Conservation (phyloP, 1,140 invertebrate species). For the Drosophila pandora region DNA sequence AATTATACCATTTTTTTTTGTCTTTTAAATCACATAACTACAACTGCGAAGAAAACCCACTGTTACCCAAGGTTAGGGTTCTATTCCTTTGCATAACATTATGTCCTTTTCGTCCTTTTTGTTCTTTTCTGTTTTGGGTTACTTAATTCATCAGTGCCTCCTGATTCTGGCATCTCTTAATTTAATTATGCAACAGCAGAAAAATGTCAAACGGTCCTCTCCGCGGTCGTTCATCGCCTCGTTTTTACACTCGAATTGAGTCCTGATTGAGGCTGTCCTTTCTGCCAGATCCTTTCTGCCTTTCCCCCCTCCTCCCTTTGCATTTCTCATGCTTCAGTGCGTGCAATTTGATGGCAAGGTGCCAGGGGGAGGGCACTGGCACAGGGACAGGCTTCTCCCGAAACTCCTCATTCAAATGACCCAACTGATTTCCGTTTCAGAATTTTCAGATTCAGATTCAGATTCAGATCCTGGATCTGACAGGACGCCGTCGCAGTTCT, state of each 20-base stretch:
- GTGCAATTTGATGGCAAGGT: conserved; percentile 59
- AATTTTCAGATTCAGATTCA: conserved; percentile 50
- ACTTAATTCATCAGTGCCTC: conserved; percentile 1
- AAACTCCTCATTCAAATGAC: conserved; percentile 70
- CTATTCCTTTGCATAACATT: neutral
- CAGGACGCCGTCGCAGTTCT: conserved; percentile 48
- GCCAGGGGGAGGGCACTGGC: neutral
- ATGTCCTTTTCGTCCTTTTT: neutral
- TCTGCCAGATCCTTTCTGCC: neutral
- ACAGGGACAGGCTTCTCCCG: neutral
- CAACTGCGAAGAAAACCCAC: no score
- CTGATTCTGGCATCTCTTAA: conserved; percentile 56
- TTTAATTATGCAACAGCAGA: conserved; percentile 74
- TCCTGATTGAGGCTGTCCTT: conserved; percentile 51
- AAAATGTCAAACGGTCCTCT: conserved; percentile 69
- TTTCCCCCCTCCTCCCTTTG: conserved; percentile 23
- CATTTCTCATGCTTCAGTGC: conserved; percentile 75
- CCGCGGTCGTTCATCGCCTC: conserved; percentile 53
- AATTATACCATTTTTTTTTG: no score
- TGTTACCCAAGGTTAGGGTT: neutral
- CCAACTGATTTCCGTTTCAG: conserved; percentile 41
- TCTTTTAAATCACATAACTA: no score
- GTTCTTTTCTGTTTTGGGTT: neutral
- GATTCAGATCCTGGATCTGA: conserved; percentile 68
- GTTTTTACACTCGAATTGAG: conserved; percentile 80